A percentile compares a stretch with the other conserved stretches of the same genome.
Conservation (phyloP, 1,140 invertebrate species). For the Drosophila nikananu region DNA sequence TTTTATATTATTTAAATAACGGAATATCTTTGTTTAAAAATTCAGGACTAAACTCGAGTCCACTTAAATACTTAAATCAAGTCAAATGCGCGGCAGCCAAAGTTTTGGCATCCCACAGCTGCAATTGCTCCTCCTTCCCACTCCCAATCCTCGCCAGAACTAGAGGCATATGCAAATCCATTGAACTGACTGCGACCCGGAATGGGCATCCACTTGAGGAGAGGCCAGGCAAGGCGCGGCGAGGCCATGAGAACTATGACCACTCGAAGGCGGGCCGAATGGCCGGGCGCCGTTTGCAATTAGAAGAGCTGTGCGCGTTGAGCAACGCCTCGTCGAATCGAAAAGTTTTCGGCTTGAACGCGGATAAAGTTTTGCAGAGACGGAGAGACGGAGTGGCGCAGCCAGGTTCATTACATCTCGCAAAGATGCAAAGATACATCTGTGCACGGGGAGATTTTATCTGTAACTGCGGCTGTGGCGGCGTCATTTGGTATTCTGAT, state of each 20-base stretch:
- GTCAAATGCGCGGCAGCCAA: slow-evolving; percentile 66
- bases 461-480: slow-evolving; percentile 15
- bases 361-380: slow-evolving; percentile 56
- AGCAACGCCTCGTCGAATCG: slow-evolving; percentile 58
- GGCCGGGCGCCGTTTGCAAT: slow-evolving; percentile 67
- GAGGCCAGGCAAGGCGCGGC: slow-evolving; percentile 7
- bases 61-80: slow-evolving; percentile 42
- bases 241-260: slow-evolving; percentile 49
- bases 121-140: slow-evolving; percentile 4
- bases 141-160: slow-evolving; percentile 9
- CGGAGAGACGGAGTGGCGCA: slow-evolving; percentile 23
- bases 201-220: slow-evolving; percentile 49
- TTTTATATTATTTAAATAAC: slow-evolving; percentile 6
- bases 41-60: background rate
- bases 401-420: slow-evolving; percentile 32
- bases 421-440: slow-evolving; percentile 42
- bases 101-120: slow-evolving; percentile 52
- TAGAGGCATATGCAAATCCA: slow-evolving; percentile 68
- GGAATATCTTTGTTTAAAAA: background rate
- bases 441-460: slow-evolving; percentile 10
- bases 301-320: slow-evolving; percentile 65
- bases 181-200: slow-evolving; percentile 55
- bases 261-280: slow-evolving; percentile 34
- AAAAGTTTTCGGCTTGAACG: slow-evolving; percentile 53
- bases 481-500: slow-evolving; percentile 75